Percentiles rank a stretch among this genome's conserved stretches.
Conservation (phyloP, 1,140 invertebrate species). For the Mercenaria mercenaria region DNA sequence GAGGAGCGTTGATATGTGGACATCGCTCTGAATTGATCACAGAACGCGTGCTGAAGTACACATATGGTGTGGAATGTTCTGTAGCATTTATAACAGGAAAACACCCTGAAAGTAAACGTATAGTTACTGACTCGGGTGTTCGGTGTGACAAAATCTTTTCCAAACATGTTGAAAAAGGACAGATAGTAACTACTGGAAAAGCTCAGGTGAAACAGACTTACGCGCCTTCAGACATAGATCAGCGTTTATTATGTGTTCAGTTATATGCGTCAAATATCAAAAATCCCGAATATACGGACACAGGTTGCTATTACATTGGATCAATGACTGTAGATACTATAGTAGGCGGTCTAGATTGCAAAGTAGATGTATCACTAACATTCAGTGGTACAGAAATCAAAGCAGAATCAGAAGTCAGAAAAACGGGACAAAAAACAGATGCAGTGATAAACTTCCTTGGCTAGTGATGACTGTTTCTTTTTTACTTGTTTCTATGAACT, state of each 20-base stretch:
- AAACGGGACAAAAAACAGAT: not conserved
- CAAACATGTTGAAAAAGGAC: not conserved
- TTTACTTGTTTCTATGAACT: too few relatives aligned
- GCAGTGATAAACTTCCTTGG: not conserved
- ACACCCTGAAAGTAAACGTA: not conserved
- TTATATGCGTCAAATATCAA: not conserved
- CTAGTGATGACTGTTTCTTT: too few relatives aligned
- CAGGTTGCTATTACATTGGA: not conserved
- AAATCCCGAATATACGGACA: not conserved
- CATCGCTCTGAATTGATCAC: not conserved
- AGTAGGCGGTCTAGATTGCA: not conserved
- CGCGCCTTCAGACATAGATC: not conserved
- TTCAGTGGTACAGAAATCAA: slow-evolving; percentile 22
- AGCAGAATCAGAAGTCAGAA: not conserved
- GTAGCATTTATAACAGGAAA: not conserved
- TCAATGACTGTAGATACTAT: not conserved
- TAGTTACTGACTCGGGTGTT: not conserved
- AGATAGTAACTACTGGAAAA: not conserved
- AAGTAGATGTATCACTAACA: not conserved
- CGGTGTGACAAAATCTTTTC: not conserved
- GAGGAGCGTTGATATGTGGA: slow-evolving; percentile 26
- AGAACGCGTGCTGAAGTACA: slow-evolving; percentile 7
- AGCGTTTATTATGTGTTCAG: not conserved
- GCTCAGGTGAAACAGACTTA: not conserved
- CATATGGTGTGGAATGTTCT: not conserved